phyloP scores from a whole-genome alignment of 2,888 invertebrate genomes.

The Apamea crenata region DNA sequence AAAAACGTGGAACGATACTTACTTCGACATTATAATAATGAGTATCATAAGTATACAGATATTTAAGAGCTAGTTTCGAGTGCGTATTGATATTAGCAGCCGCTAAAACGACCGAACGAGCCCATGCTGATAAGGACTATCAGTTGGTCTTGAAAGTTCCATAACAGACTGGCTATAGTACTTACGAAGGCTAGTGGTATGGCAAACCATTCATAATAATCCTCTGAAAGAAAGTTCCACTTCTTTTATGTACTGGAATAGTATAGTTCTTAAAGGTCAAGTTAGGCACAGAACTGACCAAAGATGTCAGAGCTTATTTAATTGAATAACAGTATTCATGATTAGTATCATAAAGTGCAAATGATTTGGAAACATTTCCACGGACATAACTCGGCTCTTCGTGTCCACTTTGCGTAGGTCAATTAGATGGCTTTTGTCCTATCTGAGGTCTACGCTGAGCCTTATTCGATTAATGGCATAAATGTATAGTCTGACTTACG shows the following conservation, averaged over 20 bases:
- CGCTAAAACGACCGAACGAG: slow-evolving; percentile 89
- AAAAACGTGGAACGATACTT: slow-evolving; percentile 8
- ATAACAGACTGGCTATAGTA: slow-evolving; percentile 91
- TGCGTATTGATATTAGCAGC: slow-evolving; percentile 90
- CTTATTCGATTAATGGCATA: not conserved
- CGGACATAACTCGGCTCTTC: not conserved
- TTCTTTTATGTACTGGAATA: not conserved
- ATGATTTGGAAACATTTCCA: not conserved
- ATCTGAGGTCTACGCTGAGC: not conserved
- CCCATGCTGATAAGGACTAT: slow-evolving; percentile 92
- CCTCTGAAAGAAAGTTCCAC: slow-evolving; percentile 67
- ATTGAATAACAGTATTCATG: not conserved
- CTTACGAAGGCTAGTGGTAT: slow-evolving; percentile 85
- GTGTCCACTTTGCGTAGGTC: not conserved
- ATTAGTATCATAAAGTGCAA: not conserved
- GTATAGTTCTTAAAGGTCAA: not conserved
- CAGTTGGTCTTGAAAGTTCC: slow-evolving; percentile 93
- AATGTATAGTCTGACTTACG: slow-evolving; percentile 70
- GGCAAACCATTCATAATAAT: slow-evolving; percentile 76
- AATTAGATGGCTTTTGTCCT: not conserved
- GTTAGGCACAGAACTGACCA: not conserved
- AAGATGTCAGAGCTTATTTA: not conserved
- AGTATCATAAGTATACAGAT: slow-evolving; percentile 86
- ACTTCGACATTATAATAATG: slow-evolving; percentile 91
- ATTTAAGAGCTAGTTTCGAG: slow-evolving; percentile 86